A percentile compares a stretch with the other conserved stretches of the same genome.
phyloP scores from a whole-genome alignment of 2,797 vertebrate genomes.

The Champsocephalus gunnari region DNA sequence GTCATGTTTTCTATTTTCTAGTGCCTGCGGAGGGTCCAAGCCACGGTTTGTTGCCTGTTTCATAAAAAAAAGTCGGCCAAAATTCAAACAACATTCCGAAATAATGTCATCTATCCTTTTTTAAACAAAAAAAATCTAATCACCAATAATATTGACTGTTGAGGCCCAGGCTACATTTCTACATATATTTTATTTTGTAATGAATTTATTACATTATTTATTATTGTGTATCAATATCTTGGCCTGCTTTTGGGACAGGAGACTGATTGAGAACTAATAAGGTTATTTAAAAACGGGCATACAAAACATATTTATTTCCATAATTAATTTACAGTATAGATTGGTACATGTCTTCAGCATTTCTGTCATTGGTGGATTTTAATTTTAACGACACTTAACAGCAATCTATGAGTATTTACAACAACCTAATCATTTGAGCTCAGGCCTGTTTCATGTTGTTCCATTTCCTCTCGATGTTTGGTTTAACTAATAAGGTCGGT shows the following conservation, averaged over 20 bases:
- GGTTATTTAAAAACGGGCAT: not conserved
- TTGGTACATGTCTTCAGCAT: constrained; percentile 21
- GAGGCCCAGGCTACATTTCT: constrained; percentile 1
- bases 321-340: not conserved
- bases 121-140: not conserved
- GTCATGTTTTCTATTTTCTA: constrained; percentile 71
- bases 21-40: constrained; percentile 65
- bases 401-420: constrained; percentile 19
- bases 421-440: constrained; percentile 6
- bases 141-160: constrained; percentile 12
- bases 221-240: not conserved
- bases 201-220: not conserved
- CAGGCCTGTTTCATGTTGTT: constrained; percentile 16
- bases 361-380: constrained; percentile 22
- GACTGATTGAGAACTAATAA: not conserved
- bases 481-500: constrained; percentile 1
- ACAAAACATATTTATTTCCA: constrained; percentile 21
- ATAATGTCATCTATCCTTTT: constrained; percentile 66
- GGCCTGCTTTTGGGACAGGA: constrained; percentile 12
- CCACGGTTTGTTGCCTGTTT: constrained; percentile 76
- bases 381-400: constrained; percentile 25
- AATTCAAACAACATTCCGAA: constrained; percentile 71
- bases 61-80: constrained; percentile 71
- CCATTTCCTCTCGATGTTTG: not conserved
- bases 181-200: not conserved